Evolutionary conservation across 2,888 invertebrate species (phyloP).

Genomic region (Pedicia rivosa): DNA sequence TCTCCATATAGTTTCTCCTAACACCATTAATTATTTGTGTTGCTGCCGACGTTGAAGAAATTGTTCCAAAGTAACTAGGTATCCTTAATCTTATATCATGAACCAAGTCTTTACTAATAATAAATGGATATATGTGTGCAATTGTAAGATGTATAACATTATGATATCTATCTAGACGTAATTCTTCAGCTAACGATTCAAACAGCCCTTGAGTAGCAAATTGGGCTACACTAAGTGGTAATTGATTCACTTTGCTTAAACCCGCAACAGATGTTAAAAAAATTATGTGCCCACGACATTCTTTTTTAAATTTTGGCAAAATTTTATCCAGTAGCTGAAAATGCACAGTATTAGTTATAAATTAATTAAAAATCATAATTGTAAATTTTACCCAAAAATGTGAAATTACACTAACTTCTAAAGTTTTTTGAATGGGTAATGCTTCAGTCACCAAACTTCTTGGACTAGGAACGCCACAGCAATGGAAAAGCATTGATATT

Average conservation of each 20-base stretch:
- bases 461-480: slow-evolving; percentile 45
- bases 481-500: slow-evolving; percentile 45
- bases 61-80: slow-evolving; percentile 47
- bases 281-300: slow-evolving; percentile 42
- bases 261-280: slow-evolving; percentile 46
- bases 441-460: slow-evolving; percentile 36
- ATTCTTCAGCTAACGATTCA: slow-evolving; percentile 42
- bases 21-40: slow-evolving; percentile 42
- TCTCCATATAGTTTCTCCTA: slow-evolving; percentile 41
- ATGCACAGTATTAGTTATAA: neutral
- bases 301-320: slow-evolving; percentile 41
- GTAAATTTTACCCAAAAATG: slow-evolving; percentile 40
- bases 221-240: slow-evolving; percentile 45
- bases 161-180: slow-evolving; percentile 35
- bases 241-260: slow-evolving; percentile 38
- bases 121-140: slow-evolving; percentile 45
- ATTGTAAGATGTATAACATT: slow-evolving; percentile 41
- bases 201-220: slow-evolving; percentile 49
- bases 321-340: slow-evolving; percentile 41
- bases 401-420: slow-evolving; percentile 42
- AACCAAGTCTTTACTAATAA: slow-evolving; percentile 35
- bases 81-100: slow-evolving; percentile 41
- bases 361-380: no score
- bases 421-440: slow-evolving; percentile 35
- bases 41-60: slow-evolving; percentile 40